These are phyloP conservation scores for Cyprinodon variegatus DNA, from an alignment of 2,113 vertebrate species.

Conservation along the genomic window DNA sequence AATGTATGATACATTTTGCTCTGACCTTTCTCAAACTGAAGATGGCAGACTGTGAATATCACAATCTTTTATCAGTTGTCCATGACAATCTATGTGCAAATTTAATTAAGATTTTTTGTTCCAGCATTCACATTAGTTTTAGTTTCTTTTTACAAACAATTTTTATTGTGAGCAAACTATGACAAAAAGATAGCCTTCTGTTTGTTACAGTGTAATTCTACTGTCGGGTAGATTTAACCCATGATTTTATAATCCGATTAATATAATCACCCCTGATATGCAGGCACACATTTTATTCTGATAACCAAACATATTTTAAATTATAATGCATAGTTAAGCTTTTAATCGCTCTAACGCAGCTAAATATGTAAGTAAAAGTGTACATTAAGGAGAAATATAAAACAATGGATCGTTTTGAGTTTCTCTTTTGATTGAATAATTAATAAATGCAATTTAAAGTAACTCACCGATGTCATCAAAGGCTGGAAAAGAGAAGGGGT, in stretches of 20 bases:
- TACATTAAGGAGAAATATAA: not conserved
- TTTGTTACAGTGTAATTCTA: not conserved
- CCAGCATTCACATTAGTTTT: too few relatives aligned
- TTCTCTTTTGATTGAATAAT: not conserved
- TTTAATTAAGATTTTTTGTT: not conserved
- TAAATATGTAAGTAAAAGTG: not conserved
- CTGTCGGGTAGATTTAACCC: not conserved
- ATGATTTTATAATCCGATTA: not conserved
- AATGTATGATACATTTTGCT: not conserved
- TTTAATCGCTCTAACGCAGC: not conserved
- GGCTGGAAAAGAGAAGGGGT: constrained; percentile 81
- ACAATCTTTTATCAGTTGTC: constrained; percentile 14
- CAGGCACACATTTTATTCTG: too few relatives aligned
- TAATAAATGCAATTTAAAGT: not conserved
- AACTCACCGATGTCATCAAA: constrained; percentile 77
- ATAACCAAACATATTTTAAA: not conserved
- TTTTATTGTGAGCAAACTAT: not conserved
- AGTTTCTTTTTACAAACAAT: not conserved
- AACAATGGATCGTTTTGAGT: not conserved
- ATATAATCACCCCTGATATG: too few relatives aligned
- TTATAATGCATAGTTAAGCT: not conserved
- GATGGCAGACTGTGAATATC: constrained; percentile 16
- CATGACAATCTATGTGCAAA: not conserved
- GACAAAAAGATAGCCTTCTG: not conserved
- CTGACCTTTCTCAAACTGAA: not conserved